These are phyloP conservation scores for Chanos chanos DNA, from an alignment of 2,797 vertebrate genomes.

Conservation along the genomic window DNA sequence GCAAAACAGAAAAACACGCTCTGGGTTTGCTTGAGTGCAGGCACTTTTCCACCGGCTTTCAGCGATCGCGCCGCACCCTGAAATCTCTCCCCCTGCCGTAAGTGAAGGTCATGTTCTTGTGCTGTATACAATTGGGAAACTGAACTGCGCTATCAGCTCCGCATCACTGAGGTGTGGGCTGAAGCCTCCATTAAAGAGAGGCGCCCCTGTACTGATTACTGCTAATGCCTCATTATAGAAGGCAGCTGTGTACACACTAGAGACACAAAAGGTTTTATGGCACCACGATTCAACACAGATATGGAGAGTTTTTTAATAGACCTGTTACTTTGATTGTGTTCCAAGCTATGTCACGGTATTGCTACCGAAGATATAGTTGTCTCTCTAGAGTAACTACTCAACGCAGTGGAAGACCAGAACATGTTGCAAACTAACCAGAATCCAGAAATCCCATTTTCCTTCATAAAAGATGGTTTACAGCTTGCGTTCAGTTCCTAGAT, in stretches of 20 bases:
- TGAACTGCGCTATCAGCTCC: no score
- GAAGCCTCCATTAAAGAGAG: conserved; percentile 17
- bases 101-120: no score
- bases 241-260: background rate
- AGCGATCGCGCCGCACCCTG: background rate
- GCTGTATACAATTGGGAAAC: no score
- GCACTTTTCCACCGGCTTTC: conserved; percentile 8
- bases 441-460: no score
- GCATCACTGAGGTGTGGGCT: conserved; percentile 8
- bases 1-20: conserved; percentile 7
- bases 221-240: conserved; percentile 23
- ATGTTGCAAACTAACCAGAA: no score
- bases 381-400: no score
- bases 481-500: no score
- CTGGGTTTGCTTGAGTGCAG: conserved; percentile 4
- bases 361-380: no score
- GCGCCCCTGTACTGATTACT: conserved; percentile 9
- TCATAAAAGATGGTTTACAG: no score
- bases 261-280: conserved; percentile 1
- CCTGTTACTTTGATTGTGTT: conserved; percentile 15
- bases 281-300: background rate
- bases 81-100: conserved; percentile 6
- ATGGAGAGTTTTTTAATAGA: background rate
- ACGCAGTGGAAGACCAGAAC: no score
- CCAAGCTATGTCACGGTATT: no score